Percentiles rank a stretch among this genome's conserved stretches.
These are phyloP conservation scores for Drosophila lutescens DNA, from an alignment of 2,888 invertebrate genomes.

Conservation along the genomic window DNA sequence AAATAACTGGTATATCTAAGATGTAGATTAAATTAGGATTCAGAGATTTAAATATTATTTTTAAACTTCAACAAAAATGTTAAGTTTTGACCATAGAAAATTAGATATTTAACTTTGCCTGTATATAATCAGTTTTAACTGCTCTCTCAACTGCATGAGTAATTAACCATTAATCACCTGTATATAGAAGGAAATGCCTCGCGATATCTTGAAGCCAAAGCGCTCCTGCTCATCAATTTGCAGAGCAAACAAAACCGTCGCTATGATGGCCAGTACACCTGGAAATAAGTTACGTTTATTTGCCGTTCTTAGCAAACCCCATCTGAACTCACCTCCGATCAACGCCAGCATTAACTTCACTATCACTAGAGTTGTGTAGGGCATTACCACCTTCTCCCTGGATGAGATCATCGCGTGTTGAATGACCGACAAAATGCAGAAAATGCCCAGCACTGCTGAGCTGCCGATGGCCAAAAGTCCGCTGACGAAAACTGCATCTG, in stretches of 20 bases:
- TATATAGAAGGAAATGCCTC: conserved; percentile 94
- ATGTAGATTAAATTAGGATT: too few species aligned
- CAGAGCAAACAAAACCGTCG: conserved; percentile 92
- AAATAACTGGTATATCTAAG: too few species aligned
- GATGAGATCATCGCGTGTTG: conserved; percentile 95
- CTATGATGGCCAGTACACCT: conserved; percentile 92
- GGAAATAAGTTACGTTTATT: not conserved
- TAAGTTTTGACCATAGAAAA: too few species aligned
- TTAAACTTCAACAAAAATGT: too few species aligned
- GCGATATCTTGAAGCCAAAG: conserved; percentile 89
- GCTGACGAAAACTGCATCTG: conserved; percentile 93
- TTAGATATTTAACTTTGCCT: not conserved
- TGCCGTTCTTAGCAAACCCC: too few species aligned
- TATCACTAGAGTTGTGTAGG: conserved; percentile 91
- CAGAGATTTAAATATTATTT: too few species aligned
- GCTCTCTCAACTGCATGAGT: not conserved
- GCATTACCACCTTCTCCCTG: conserved; percentile 91
- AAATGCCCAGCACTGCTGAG: conserved; percentile 89
- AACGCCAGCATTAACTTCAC: conserved; percentile 91
- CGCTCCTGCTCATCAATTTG: conserved; percentile 92
- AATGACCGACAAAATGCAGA: conserved; percentile 91
- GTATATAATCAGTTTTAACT: not conserved
- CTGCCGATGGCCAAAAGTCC: conserved; percentile 92
- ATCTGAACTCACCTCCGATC: conserved; percentile 88
- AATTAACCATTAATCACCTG: conserved; percentile 86